A percentile compares a stretch with the other conserved stretches of the same genome.
Conservation (phyloP, 2,888 invertebrate species). For the Eutolmus rufibarbis region DNA sequence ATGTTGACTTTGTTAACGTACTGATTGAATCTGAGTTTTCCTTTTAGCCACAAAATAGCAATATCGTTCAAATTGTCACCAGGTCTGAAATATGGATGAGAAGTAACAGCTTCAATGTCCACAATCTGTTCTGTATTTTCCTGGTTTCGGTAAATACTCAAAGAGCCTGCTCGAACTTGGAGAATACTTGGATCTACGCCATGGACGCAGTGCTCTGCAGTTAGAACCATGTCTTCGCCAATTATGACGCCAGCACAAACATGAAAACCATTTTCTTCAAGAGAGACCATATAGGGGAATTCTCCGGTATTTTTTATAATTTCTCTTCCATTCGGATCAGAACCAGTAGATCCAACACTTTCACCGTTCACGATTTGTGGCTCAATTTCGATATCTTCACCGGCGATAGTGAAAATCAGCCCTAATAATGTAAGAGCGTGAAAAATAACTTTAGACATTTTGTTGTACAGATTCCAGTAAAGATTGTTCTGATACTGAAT, state of each 20-base stretch:
- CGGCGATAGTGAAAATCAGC: background rate
- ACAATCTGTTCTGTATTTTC: background rate
- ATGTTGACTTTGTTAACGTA: constrained; percentile 17
- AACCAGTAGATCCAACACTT: background rate
- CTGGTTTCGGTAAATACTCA: background rate
- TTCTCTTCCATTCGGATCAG: background rate
- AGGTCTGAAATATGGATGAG: background rate
- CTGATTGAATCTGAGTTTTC: background rate
- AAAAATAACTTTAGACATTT: background rate
- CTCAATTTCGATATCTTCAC: background rate
- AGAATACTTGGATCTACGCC: background rate
- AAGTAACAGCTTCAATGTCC: background rate
- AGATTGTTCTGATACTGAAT: background rate
- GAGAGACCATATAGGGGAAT: constrained; percentile 2
- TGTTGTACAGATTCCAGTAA: background rate
- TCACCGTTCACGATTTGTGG: constrained; percentile 6
- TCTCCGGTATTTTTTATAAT: constrained; percentile 9
- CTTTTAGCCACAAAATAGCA: constrained; percentile 1
- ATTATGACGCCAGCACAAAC: constrained; percentile 1
- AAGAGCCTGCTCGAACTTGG: constrained; percentile 9
- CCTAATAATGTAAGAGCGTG: background rate
- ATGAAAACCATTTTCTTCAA: constrained; percentile 3
- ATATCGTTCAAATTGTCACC: constrained; percentile 25
- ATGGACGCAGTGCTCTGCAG: constrained; percentile 18
- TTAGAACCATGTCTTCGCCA: background rate